Conservation (phyloP, 2,113 vertebrate genomes). For the Pandion haliaetus region DNA sequence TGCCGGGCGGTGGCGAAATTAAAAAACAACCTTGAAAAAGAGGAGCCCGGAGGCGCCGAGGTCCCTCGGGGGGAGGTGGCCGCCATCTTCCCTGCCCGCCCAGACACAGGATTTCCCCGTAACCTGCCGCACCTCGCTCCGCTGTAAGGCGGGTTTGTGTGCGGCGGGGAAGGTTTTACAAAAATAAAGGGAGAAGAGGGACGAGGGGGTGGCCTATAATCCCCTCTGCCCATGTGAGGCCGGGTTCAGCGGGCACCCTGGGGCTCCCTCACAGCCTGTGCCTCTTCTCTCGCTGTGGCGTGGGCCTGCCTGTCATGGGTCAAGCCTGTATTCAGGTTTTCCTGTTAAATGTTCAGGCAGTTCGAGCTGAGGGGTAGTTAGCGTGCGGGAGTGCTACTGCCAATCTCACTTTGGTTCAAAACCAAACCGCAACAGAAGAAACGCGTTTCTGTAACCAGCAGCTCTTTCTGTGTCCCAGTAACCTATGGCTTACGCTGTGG, state of each 20-base stretch:
- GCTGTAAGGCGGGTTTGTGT: too few species aligned
- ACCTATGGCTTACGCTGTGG: accelerated
- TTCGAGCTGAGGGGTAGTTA: accelerated
- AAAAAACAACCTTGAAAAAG: not conserved
- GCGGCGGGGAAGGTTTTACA: not conserved
- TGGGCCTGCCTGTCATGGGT: accelerated
- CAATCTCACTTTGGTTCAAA: not conserved
- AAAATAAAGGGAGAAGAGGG: not conserved
- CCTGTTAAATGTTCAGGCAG: accelerated
- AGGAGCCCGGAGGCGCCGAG: not conserved
- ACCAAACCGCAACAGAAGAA: not conserved
- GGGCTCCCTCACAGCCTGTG: not conserved
- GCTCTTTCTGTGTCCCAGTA: not conserved
- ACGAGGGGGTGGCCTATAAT: not conserved
- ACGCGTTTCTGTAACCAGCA: accelerated
- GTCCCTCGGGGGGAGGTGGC: too few species aligned
- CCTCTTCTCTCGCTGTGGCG: accelerated
- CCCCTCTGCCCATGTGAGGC: not conserved
- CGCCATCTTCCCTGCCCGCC: not conserved
- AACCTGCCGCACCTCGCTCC: accelerated
- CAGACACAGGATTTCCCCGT: accelerated
- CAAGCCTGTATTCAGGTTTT: accelerated
- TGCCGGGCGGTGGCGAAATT: not conserved
- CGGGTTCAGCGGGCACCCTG: accelerated
- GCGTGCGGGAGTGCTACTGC: accelerated